Conservation (phyloP, 1,140 invertebrate genomes). For the Contarinia nasturtii region DNA sequence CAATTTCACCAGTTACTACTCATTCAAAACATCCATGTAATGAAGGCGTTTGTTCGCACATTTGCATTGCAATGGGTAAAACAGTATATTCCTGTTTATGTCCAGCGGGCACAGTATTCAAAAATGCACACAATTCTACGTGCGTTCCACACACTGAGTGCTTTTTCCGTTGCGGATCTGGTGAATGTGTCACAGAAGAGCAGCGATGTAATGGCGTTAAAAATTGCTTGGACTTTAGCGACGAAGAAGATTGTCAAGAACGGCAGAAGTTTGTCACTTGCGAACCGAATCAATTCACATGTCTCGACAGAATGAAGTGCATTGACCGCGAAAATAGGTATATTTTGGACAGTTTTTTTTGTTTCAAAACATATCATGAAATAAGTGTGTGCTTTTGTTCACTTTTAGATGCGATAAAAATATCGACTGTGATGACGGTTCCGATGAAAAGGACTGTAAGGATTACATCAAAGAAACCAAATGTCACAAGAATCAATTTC, state of each 20-base stretch:
- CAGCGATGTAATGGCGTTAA: constrained; percentile 47
- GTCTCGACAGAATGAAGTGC: constrained; percentile 27
- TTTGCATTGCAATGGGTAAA: constrained; percentile 32
- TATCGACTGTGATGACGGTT: constrained; percentile 54
- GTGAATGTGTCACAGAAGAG: constrained; percentile 39
- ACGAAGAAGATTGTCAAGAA: constrained; percentile 41
- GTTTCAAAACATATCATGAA: no score
- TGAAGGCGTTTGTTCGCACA: constrained; percentile 46
- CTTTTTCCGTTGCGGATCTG: constrained; percentile 28
- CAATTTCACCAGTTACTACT: constrained; percentile 6
- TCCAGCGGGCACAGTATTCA: constrained; percentile 31
- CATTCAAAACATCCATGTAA: constrained; percentile 33
- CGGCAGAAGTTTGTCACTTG: constrained; percentile 26
- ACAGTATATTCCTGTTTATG: constrained; percentile 32
- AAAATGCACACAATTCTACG: constrained; percentile 24
- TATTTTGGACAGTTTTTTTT: constrained; percentile 8
- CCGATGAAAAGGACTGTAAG: constrained; percentile 49
- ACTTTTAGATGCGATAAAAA: constrained; percentile 44
- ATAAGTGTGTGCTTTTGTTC: constrained; percentile 6
- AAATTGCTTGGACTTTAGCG: constrained; percentile 45
- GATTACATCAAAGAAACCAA: constrained; percentile 15
- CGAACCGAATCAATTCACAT: constrained; percentile 33
- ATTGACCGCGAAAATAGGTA: constrained; percentile 11
- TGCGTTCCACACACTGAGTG: constrained; percentile 31
- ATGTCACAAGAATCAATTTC: constrained; percentile 42